Conservation (phyloP, 2,797 vertebrate genomes). For the Gymnopithys bicolor region DNA sequence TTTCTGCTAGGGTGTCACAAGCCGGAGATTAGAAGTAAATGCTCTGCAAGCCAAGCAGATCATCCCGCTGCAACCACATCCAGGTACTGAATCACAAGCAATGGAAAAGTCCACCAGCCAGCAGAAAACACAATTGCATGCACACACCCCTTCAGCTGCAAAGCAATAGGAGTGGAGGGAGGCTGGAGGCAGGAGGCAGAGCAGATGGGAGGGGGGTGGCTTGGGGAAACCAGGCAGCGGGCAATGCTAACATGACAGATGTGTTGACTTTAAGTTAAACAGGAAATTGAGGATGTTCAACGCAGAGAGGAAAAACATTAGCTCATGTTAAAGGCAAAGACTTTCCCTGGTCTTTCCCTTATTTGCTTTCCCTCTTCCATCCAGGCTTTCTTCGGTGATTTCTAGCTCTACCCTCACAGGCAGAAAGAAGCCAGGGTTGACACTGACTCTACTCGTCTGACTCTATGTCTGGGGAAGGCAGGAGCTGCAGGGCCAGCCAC, state of each 20-base stretch:
- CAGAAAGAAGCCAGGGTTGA: not conserved
- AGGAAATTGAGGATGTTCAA: slow-evolving; percentile 47
- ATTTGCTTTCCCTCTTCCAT: not conserved
- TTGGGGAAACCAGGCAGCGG: slow-evolving; percentile 50
- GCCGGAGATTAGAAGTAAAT: slow-evolving; percentile 86
- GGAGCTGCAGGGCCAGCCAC: not conserved
- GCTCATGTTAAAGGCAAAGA: slow-evolving; percentile 30
- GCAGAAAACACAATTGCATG: slow-evolving; percentile 3
- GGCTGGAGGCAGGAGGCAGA: slow-evolving; percentile 52
- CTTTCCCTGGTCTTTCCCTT: not conserved
- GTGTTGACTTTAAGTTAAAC: slow-evolving; percentile 69
- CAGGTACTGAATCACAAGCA: slow-evolving; percentile 47
- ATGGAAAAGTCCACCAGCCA: slow-evolving; percentile 70
- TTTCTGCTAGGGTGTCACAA: slow-evolving; percentile 78
- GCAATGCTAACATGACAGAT: slow-evolving; percentile 62
- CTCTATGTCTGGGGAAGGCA: not conserved
- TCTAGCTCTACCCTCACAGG: not conserved
- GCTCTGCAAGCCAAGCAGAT: slow-evolving; percentile 78
- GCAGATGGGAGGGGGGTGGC: slow-evolving; percentile 68
- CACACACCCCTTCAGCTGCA: not conserved
- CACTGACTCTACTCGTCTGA: not conserved
- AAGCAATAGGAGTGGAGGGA: not conserved
- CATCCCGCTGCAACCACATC: slow-evolving; percentile 58
- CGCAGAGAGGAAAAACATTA: slow-evolving; percentile 14
- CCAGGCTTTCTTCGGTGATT: not conserved